Evolutionary conservation across 2,888 invertebrate species (phyloP).

Genomic region (Chouioia cunea): DNA sequence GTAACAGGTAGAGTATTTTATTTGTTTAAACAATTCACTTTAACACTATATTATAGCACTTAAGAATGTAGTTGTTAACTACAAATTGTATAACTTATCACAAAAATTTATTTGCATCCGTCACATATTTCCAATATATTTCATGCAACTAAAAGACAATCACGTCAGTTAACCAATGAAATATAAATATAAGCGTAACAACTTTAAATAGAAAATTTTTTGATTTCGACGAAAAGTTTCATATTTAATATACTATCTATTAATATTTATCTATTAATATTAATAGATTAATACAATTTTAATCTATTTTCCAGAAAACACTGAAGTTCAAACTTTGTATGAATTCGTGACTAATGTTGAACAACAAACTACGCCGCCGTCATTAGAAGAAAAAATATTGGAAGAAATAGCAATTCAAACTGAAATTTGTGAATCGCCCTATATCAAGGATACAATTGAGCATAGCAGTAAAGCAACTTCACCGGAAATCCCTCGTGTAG

Average conservation of each 20-base stretch:
- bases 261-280: too few species aligned
- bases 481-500: conserved; percentile 62
- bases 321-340: conserved; percentile 71
- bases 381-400: conserved; percentile 58
- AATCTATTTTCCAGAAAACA: conserved; percentile 59
- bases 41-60: not conserved
- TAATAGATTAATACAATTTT: not conserved
- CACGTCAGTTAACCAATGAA: too few species aligned
- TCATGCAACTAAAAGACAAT: too few species aligned
- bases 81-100: too few species aligned
- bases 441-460: conserved; percentile 61
- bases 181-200: too few species aligned
- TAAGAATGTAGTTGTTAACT: too few species aligned
- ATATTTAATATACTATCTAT: too few species aligned
- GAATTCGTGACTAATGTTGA: conserved; percentile 56
- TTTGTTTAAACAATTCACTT: not conserved
- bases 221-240: not conserved
- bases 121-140: too few species aligned
- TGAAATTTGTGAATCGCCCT: conserved; percentile 60
- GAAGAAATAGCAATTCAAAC: conserved; percentile 69
- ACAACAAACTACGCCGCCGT: conserved; percentile 63
- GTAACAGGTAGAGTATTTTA: conserved; percentile 36
- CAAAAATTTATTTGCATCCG: too few species aligned
- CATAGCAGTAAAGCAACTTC: conserved; percentile 57
- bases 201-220: not conserved